Base-by-base conservation (phyloP, 2,888 invertebrate genomes). In the Harpagoxenus sublaevis region DNA sequence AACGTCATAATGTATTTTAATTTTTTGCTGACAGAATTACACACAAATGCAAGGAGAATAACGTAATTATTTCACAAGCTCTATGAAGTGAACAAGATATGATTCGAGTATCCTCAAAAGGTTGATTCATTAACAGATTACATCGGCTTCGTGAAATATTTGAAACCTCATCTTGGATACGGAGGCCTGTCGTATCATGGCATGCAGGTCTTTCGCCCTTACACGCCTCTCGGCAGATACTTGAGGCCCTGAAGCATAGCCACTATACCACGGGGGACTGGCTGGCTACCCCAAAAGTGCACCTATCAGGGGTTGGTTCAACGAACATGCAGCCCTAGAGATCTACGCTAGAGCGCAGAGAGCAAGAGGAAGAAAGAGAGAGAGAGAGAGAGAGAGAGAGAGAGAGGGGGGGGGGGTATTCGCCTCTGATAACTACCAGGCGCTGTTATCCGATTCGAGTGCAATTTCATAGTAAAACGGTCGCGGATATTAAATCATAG, bases 221-320 rank as follows among this genome's bases (percentile, higher is more conserved):
- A 86, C 87, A 62, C 48, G 89, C 90, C 91, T 93, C 92, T 92
- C 91, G 89, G 86, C 86, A 84, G 87, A 86, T 85, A 92, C 93
- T 93, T 90, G 91, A 93, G 88, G 87, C 84, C 28, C 86, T 89
- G 83, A 90, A 91, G 90, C 87, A 88, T 89, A 90, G 90, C 91
- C 84, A 89, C 91, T 79, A 70, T 90, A 85, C 79, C 60, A 66
- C 83, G 71, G 87, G 88, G 89, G 88, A 87, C 85, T 84, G 86
- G 89, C 85, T 86, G 85, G 87, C 92, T 91, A 92, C 90, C 89
- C 90, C 89, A 92, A 92, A 92, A 92, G 91, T 92, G 89, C 90
- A 90, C 90, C 88, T 91, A 91, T 86, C 86, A 63, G 85, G 88
- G 90, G 89, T 86, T 79, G 87, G 71, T 88, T 91, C 90, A 89